phyloP scores from a whole-genome alignment of 1,140 invertebrate genomes.

The Hyles vespertilio region DNA sequence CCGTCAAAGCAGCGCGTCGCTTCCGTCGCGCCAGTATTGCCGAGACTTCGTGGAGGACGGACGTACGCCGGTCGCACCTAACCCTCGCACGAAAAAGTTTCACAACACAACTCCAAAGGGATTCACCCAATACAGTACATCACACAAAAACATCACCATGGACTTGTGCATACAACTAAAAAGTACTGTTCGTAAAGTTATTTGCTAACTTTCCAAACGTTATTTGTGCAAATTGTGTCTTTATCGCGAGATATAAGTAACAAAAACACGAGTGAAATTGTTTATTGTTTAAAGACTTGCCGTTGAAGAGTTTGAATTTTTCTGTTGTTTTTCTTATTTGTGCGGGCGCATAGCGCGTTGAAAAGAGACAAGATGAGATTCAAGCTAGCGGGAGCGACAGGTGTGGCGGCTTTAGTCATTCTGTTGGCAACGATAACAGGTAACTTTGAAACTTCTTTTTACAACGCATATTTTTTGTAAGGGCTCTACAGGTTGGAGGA shows the following conservation, averaged over 20 bases:
- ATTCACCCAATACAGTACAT: constrained; percentile 24
- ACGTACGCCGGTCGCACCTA: constrained; percentile 34
- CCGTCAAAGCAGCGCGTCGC: constrained; percentile 47
- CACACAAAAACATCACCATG: constrained; percentile 36
- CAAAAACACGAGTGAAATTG: constrained; percentile 58
- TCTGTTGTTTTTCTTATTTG: constrained; percentile 57
- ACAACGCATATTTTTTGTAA: neutral
- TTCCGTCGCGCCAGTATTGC: constrained; percentile 44
- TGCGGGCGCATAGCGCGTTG: constrained; percentile 51
- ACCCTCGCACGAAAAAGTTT: constrained; percentile 62
- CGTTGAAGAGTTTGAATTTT: constrained; percentile 55
- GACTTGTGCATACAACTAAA: constrained; percentile 34
- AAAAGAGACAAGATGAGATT: constrained; percentile 69
- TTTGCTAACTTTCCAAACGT: constrained; percentile 39
- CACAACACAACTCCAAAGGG: constrained; percentile 21
- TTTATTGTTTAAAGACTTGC: constrained; percentile 63
- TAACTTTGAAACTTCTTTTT: constrained; percentile 28
- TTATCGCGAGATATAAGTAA: constrained; percentile 42
- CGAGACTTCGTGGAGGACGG: constrained; percentile 43
- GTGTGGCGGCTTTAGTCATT: constrained; percentile 63
- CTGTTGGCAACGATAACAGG: constrained; percentile 65
- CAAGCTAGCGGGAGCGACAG: constrained; percentile 57
- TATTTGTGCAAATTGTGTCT: constrained; percentile 60
- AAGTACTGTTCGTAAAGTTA: constrained; percentile 31
- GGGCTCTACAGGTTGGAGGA: neutral